Evolutionary conservation across 1,140 invertebrate species (phyloP), one percentile per base, ranked within the genome.

Genomic region (Dinothrombium tinctorium): DNA sequence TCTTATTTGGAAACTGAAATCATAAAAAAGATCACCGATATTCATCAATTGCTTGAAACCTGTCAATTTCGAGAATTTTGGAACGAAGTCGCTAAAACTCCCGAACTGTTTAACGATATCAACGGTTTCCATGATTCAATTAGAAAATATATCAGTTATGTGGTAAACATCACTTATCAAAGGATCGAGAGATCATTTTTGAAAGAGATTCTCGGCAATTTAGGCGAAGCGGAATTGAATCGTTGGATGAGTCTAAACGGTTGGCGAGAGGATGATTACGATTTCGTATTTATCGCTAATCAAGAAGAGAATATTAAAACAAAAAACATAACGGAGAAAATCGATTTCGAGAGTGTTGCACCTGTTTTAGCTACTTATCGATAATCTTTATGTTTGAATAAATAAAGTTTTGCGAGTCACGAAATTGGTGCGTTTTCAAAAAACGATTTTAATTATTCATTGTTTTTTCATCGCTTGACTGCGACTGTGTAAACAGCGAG

Each of bases 241-340:
- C 70, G 73, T 48, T 94, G 86, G 83, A 76, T 92, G n/a, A 78
- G 76, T 50, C 86, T 86, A 54, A 86, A 90, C 61, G 78, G 79
- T 2, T 95, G 89, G 89, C 83, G 75, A 54, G 72, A 80, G 54
- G 67, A 64, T 42, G 63, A 57, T 23, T 64, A 69, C 51, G 74
- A 59, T 53, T 72, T 56, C 54, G 72, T 95, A 35, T 87, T 86
- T 53, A 78, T 96, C 54, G 71, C 77, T 2, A 86, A 79, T 54
- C 89, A 96, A 65, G 87, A 94, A 60, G 86, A 92, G 54, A 87
- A 78, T 51, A 90, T 96, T 37, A 96, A 95, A 61, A 56, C 53
- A n/a, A 95, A 94, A 57, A 94, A 95, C 59, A 95, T 95, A 45
- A 90, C 82, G 32, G 89, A 96, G 57, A 94, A 94, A 59, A 95